phyloP scores from a whole-genome alignment of 1,140 invertebrate species.

The Leptestheria dahalacensis region DNA sequence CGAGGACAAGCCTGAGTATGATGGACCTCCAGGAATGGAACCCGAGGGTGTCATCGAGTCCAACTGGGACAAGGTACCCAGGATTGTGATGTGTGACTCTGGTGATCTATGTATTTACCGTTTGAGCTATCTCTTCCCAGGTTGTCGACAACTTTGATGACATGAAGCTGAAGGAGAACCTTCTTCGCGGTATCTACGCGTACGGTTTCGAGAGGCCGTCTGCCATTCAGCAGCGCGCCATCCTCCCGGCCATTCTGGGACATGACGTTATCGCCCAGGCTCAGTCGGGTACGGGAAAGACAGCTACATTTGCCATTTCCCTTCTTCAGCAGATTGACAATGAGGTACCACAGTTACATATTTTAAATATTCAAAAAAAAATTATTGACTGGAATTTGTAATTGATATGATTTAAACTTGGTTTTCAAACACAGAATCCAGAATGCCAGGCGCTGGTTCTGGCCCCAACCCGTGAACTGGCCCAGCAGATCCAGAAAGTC shows the following conservation, averaged over 20 bases:
- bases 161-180: constrained; percentile 88
- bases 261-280: constrained; percentile 98
- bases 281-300: constrained; percentile 97
- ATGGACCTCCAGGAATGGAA: constrained; percentile 72
- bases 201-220: constrained; percentile 99
- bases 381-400: too few relatives aligned
- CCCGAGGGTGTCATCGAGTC: constrained; percentile 57
- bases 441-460: constrained; percentile 95
- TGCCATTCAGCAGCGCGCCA: constrained; percentile 97
- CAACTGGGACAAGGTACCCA: constrained; percentile 49
- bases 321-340: constrained; percentile 96
- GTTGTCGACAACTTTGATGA: constrained; percentile 96
- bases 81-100: too few relatives aligned
- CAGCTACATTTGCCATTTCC: constrained; percentile 97
- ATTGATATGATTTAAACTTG: too few relatives aligned
- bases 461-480: constrained; percentile 94
- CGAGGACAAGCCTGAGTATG: constrained; percentile 30
- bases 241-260: constrained; percentile 90
- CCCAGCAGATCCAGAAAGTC: constrained; percentile 66
- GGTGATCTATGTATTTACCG: too few relatives aligned
- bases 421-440: not conserved
- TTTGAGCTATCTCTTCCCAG: too few relatives aligned
- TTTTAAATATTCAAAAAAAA: not conserved
- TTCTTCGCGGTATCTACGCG: constrained; percentile 94
- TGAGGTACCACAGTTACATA: constrained; percentile 28